Base-by-base conservation (phyloP, 2,797 vertebrate species). In the Pipistrellus nathusii region DNA sequence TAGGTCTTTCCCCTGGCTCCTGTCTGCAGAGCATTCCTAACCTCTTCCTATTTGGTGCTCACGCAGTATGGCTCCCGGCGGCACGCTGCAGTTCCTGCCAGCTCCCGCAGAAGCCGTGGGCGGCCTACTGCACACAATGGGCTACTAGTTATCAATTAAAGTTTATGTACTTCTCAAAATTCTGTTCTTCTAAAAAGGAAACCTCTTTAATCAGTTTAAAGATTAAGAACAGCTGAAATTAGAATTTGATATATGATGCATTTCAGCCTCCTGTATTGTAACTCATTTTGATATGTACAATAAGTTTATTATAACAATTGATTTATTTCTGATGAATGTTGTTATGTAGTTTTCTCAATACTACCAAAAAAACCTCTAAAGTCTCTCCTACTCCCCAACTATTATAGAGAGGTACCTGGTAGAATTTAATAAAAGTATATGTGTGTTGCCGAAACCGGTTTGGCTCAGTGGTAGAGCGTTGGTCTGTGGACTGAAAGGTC, bases 261-360 rank as follows among this genome's bases (percentile, higher is more conserved):
- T 20, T 92, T 92, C 76, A 71, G 55, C 76, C 14, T 94, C n/a
- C 25, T 88, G 23, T 75, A 72, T n/a, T 83, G 6, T 85, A 95
- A 96, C 41, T 92, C n/a, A 81, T 53, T 95, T 94, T 93, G 66
- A 64, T 85, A 77, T 13, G 21, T 27, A 41, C 18, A 87, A 53
- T 72, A 75, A 85, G 46, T 75, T 94, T 95, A 77, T 94, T 88
- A 44, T 78, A 51, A 80, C 30, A 96, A 46, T 93, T 88, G 35
- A 35, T 88, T 95, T 94, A 85, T 81, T 96, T 92, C 30, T 93
- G 85, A 95, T 76, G 69, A 81, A 71, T 87, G 21, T 32, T 95
- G 62, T 53, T 91, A 64, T 84, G 68, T 82, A 73, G 66, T 92
- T 94, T 90, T 87, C 75, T 95, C 66, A 83, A n/a, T 80, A 62